Evolutionary conservation across 1,140 invertebrate genomes (phyloP).

Genomic region (Dendrolimus kikuchii): DNA sequence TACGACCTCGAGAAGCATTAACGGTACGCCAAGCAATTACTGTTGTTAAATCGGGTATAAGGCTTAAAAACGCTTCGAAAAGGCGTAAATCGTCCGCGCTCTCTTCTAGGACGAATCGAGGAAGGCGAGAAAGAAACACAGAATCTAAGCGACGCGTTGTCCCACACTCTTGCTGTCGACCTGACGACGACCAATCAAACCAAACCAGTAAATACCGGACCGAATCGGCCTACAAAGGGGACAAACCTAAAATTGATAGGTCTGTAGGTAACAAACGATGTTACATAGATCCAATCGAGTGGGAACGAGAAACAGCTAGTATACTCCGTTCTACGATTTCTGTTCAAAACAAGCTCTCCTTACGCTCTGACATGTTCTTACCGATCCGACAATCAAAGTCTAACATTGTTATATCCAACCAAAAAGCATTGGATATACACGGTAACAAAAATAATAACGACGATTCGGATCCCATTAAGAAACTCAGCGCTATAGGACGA

Average conservation of each 20-base stretch:
- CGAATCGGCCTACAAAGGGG: constrained; percentile 52
- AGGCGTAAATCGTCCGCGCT: constrained; percentile 67
- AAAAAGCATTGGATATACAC: constrained; percentile 28
- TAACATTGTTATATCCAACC: constrained; percentile 26
- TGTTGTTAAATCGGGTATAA: constrained; percentile 58
- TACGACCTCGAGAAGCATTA: constrained; percentile 49
- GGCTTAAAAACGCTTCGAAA: constrained; percentile 53
- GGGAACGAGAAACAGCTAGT: constrained; percentile 66
- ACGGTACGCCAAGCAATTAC: constrained; percentile 67
- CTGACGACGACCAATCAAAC: constrained; percentile 35
- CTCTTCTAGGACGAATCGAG: constrained; percentile 61
- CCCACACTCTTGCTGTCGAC: constrained; percentile 53
- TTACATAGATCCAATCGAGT: constrained; percentile 66
- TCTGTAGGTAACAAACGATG: constrained; percentile 71
- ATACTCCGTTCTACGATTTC: constrained; percentile 61
- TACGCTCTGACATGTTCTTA: constrained; percentile 24
- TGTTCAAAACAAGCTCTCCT: constrained; percentile 51
- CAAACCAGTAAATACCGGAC: constrained; percentile 48
- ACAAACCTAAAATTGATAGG: constrained; percentile 49
- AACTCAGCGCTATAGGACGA: constrained; percentile 57
- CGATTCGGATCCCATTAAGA: constrained; percentile 47
- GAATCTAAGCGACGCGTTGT: constrained; percentile 51
- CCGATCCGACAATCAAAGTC: constrained; percentile 46
- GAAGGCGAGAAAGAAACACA: constrained; percentile 62
- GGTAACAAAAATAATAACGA: constrained; percentile 30